Base-by-base conservation (phyloP, 2,797 vertebrate species). In the Centroberyx gerrardi region DNA sequence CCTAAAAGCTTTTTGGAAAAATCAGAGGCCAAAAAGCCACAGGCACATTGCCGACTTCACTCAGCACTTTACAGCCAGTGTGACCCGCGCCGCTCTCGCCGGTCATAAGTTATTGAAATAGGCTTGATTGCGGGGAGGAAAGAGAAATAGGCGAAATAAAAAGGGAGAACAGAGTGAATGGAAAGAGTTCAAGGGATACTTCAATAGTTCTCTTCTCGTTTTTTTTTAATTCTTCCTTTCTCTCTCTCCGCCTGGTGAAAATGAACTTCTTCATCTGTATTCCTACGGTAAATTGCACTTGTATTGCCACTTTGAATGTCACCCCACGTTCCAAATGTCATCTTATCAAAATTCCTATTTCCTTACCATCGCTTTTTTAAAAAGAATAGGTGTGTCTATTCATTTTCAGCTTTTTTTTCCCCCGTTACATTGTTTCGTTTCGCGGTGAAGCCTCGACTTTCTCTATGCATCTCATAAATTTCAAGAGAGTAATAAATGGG, bases 291-390 rank as follows among this genome's bases (percentile, higher is more conserved):
- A 88, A 87, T 83, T 89, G 76, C 73, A 80, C 79, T 70, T 79
- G 68, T 81, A 29, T 62, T 75, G 60, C 73, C 69, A 81, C 67
- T 81, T 73, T 90, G 85, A 93, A 93, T 92, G 90, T 85, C 90
- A 91, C 63, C 68, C 74, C 67, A 78, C 5, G 42, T 74, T 93
- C 85, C 78, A 95, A 92, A 90, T 91, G 77, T 84, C 83, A 90
- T 54, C 88, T 88, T 86, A 91, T 92, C 84, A 87, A 87, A 88
- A 88, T 74, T 77, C 63, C 74, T 76, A 90, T 91, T 92, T 84
- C 82, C 84, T 88, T 71, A 82, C 58, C 17, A 54, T 56, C 18
- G 44, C 75, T 58, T 80, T 78, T 80, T 66, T 38, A 62, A 53
- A 83, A 71, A 75, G 48, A 65, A 76, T 61, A 65, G 33, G 64